A percentile compares a stretch with the other conserved stretches of the same genome.
Conservation (phyloP, 2,888 invertebrate species). For the Sinelater perroti region DNA sequence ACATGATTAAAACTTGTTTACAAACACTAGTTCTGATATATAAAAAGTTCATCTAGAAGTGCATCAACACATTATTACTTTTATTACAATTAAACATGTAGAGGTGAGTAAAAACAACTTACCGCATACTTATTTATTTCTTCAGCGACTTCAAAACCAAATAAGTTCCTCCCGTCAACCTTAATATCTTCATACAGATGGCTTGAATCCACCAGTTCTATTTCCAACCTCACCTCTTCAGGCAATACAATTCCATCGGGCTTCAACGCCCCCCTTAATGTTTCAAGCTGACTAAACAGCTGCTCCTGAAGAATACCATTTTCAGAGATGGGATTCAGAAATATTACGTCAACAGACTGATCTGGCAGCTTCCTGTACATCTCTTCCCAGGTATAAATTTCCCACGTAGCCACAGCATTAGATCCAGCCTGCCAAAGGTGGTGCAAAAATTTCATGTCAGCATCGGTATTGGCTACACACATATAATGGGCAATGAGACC, state of each 20-base stretch:
- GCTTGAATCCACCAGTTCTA: constrained; percentile 67
- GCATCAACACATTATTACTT: constrained; percentile 3
- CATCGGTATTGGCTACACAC: constrained; percentile 59
- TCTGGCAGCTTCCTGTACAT: constrained; percentile 33
- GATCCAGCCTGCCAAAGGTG: constrained; percentile 4
- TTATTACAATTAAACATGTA: neutral
- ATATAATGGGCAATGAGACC: constrained; percentile 49
- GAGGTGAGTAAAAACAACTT: constrained; percentile 34
- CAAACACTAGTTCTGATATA: too few relatives aligned
- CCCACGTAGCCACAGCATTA: neutral
- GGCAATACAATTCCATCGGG: constrained; percentile 58
- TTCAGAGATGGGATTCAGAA: constrained; percentile 64
- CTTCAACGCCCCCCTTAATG: constrained; percentile 53
- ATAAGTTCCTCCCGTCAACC: constrained; percentile 66
- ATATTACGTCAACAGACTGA: constrained; percentile 64
- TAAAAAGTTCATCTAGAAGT: too few relatives aligned
- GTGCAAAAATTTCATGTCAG: constrained; percentile 60
- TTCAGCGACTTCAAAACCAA: constrained; percentile 64
- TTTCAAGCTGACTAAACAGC: constrained; percentile 51
- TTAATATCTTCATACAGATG: constrained; percentile 68
- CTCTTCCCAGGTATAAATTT: neutral
- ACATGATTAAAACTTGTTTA: too few relatives aligned
- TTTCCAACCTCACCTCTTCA: constrained; percentile 62
- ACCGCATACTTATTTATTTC: constrained; percentile 70
- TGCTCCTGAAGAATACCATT: constrained; percentile 67